Evolutionary conservation across 2,113 vertebrate genomes (phyloP), one percentile per base, ranked within the genome.

Genomic region (Tenebrosternarchus preto): DNA sequence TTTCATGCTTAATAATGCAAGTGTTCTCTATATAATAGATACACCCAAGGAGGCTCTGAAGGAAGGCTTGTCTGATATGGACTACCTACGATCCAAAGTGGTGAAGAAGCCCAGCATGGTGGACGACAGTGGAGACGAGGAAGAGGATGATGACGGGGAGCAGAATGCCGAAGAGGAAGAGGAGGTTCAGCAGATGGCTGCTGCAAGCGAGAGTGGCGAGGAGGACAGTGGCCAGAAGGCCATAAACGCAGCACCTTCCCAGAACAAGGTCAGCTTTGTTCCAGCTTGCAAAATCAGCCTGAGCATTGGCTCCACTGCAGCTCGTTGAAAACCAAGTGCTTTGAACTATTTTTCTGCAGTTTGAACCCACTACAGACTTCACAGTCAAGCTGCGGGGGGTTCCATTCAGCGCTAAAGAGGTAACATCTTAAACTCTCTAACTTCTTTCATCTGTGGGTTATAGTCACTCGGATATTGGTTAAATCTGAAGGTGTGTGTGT

Each of bases 41-140:
- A 11, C 82, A 31, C 31, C 78, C 19, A 93, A 91, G 81, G 85
- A 90, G 79, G 92, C 92, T 24, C 77, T 92, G 24, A 92, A 91
- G 86, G 90, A 90, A 75, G 91, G 84, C 4, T 88, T 99, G 56
- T 98, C 97, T 0, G 98, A 99, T 85, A 96, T 98, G 96, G 97
- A 98, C 2, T 99, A 99, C 88, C 92, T 98, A 85, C 95, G 93
- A 53, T 97, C 95, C 25, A 99, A 99, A 87, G 85, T 97, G 85
- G 94, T 95, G 80, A 77, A 64, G 75, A 88, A 82, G 33, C 72
- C 80, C 2, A 84, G 87, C 33, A 50, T 87, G 0, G 36, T 86
- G 70, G 86, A 87, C 27, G 83, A 88, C 22, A 66, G 43, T 22
- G 83, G 80, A 1, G 20, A 82, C 1, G 73, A 80, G 5, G 80